Percentiles rank a stretch among this genome's conserved stretches.
phyloP scores from a whole-genome alignment of 53 echinoderm and acorn worm genomes.

The Paracentrotus lividus region DNA sequence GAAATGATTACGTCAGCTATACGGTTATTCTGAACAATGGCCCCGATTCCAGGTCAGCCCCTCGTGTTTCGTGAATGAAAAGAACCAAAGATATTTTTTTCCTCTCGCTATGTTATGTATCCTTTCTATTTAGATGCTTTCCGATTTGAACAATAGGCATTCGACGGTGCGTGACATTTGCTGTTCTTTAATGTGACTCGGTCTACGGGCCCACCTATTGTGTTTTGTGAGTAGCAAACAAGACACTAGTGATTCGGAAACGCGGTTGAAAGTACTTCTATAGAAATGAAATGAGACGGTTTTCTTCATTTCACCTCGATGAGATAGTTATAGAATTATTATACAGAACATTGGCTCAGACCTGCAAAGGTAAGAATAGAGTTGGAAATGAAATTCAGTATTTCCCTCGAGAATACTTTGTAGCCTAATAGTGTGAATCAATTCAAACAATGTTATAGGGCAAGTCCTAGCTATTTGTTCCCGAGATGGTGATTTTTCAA shows the following conservation, averaged over 20 bases:
- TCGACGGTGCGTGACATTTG: conserved; percentile 13
- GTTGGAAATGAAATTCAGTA: too few relatives aligned
- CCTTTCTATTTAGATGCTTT: conserved; percentile 3
- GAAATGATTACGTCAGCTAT: conserved; percentile 55
- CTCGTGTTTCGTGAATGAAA: too few relatives aligned
- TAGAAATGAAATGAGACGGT: not conserved
- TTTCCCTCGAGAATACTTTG: too few relatives aligned
- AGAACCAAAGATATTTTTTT: conserved; percentile 45
- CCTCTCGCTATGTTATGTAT: not conserved
- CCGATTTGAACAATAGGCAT: not conserved
- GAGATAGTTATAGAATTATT: not conserved
- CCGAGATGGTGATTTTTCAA: too few relatives aligned
- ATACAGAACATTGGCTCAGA: not conserved
- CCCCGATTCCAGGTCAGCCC: conserved; percentile 26
- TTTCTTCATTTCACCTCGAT: not conserved
- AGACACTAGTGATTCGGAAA: not conserved
- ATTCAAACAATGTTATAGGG: too few relatives aligned
- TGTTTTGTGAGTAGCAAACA: conserved; percentile 13
- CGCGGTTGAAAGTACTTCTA: conserved; percentile 16
- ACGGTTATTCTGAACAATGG: conserved; percentile 1
- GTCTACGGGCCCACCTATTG: not conserved
- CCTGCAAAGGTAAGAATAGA: not conserved
- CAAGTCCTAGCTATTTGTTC: too few relatives aligned
- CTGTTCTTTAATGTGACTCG: not conserved
- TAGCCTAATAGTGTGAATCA: too few relatives aligned